Base-by-base conservation (phyloP, 2,888 invertebrate genomes). In the Nymphalis polychloros region DNA sequence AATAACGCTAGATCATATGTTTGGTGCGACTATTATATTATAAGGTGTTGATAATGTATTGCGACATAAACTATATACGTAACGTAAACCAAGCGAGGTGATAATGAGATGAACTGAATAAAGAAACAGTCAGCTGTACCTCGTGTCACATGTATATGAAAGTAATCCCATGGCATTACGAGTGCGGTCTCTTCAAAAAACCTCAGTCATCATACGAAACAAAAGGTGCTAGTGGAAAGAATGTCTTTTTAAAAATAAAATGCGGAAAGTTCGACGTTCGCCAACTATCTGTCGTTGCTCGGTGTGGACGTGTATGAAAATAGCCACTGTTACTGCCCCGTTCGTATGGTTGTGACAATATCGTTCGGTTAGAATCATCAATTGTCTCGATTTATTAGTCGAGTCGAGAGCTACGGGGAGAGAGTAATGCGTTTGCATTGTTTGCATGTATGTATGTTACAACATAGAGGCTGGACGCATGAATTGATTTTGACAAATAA, bases 171-270 rank as follows among this genome's bases (percentile, higher is more conserved):
- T 73, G 77, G 77, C 78, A 78, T 73, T 67, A 31, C 35, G 64
- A 66, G 59, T 49, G 62, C 41, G 52, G 35, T 53, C 63, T 78
- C 69, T 71, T 74, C 75, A 23, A 78, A 59, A 62, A 62, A 50
- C 27, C n/a, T 55, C 27, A 41, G 41, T 41, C 53, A 16, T 19
- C 59, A 65, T 77, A 72, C 76, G 84, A 83, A 85, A 90, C 90
- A 90, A 90, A 89, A 87, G 89, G 85, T 84, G 83, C 73, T 77
- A 75, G 76, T 67, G 71, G 74, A 84, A 82, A 80, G 76, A 84
- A 81, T 84, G 77, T 81, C 83, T 86, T 84, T 84, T 86, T 80
- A 82, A 89, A 91, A 90, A 90, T 90, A 91, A 89, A 86, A 84
- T 84, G 84, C 85, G 81, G 80, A 84, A 81, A 85, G 85, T 81